phyloP scores from a whole-genome alignment of 2,888 invertebrate species.

The Lamellibrachia satsuma region DNA sequence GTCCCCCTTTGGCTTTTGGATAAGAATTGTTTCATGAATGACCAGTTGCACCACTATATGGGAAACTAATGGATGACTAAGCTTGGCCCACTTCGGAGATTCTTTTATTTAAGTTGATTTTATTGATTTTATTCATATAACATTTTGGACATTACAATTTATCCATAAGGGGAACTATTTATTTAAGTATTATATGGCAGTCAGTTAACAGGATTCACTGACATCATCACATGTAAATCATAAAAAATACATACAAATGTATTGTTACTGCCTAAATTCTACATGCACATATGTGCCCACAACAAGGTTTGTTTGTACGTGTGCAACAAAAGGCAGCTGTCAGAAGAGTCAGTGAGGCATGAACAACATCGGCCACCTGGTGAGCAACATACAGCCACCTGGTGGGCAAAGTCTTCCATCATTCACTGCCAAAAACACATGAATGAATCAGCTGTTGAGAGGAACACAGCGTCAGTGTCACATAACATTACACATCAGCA shows the following conservation, averaged over 20 bases:
- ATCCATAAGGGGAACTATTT: neutral
- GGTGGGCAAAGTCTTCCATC: neutral
- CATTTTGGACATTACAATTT: too few species aligned
- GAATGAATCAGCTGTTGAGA: neutral
- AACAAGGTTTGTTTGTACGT: neutral
- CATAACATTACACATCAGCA: neutral
- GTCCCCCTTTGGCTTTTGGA: too few species aligned
- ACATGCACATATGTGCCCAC: neutral
- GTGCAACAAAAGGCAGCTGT: neutral
- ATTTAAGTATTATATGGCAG: neutral
- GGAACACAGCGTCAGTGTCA: neutral
- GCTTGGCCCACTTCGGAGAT: too few species aligned
- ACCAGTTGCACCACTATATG: too few species aligned
- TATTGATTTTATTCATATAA: too few species aligned
- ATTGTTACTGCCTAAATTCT: neutral
- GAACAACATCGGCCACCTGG: slow-evolving; percentile 5
- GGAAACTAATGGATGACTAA: too few species aligned
- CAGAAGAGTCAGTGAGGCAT: neutral
- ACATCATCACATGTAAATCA: neutral
- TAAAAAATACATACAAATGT: neutral
- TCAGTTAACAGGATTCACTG: neutral
- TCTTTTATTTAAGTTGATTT: too few species aligned
- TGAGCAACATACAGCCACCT: neutral
- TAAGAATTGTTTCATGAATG: too few species aligned
- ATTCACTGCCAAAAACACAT: neutral